Evolutionary conservation across 2,113 vertebrate genomes (phyloP), one percentile per base, ranked within the genome.

Genomic region (Serinus canaria): DNA sequence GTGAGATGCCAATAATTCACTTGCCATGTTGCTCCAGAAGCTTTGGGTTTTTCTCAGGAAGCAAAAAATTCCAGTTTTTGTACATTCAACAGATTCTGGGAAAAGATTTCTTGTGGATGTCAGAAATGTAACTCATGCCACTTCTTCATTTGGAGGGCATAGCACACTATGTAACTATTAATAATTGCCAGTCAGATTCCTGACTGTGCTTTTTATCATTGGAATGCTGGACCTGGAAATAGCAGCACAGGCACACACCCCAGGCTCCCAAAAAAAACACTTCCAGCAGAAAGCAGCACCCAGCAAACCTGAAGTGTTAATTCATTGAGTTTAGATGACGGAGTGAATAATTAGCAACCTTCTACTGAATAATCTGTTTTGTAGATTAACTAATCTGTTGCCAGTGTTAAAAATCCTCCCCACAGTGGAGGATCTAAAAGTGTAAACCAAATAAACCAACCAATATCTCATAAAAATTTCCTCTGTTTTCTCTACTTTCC

Each of bases 181-280:
- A 94, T 89, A 93, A 91, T 74, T 84, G 15, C 44, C 7, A 60
- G 55, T 19, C 55, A n/a, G 35, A 90, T 90, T 91, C 84, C 75
- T 90, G 66, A 88, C 82, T 63, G 8, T 56, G 49, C 64, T 86
- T 59, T 95, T 96, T 94, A 77, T 90, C 85, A 22, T 25, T 81
- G 93, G 92, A 96, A 94, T 96, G 83, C 4, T 90, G 39, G 56
- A 46, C 35, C 75, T 81, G 18, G 63, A 90, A 96, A 93, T 49
- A 95, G 68, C 52, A 74, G 55, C 64, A 30, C 49, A 95, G 10
- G 17, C 69, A 81, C 22, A 50, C 49, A 53, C 4, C 20, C 8
- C 3, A 11, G 50, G 33, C 3, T 89, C 59, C 53, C 85, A 95
- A 86, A 44, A 15, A 88, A 85, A 94, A 67, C 7, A 59, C 17